Evolutionary conservation across 2,888 invertebrate species (phyloP), one percentile per base, ranked within the genome.

Genomic region (Drosophila cognata): DNA sequence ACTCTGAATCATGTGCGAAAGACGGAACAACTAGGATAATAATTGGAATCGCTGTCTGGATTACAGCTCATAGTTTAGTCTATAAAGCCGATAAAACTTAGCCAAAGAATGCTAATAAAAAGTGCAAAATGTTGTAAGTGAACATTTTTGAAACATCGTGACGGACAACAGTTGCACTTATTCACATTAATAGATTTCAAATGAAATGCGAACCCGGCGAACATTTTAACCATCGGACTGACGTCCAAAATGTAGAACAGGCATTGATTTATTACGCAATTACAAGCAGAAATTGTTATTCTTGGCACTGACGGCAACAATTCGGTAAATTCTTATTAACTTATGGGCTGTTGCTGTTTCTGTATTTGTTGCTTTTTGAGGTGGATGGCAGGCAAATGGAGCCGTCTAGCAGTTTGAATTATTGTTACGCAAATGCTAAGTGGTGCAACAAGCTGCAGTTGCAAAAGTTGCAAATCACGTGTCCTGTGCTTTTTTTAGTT

Each of bases 191-290:
- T 61, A 52, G 68, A 61, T 52, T 43, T 59, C 28, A 51, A n/a
- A 31, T 66, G 63, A 53, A 66, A 66, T 65, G 59, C 55, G 63
- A 68, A 64, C 48, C 52, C 43, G 28, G 64, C 38, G 59, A 74
- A 80, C 33, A 62, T 43, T 66, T 71, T 16, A 58, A 53, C 29
- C 50, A 64, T 68, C 69, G 50, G 62, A 71, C 80, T 74, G 85
- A 79, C 74, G 63, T 65, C 56, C 68, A 77, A 83, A 89, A 80
- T 80, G 78, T 80, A 62, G 80, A 80, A 31, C 72, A 82, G 85
- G 76, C 85, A 76, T 88, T 86, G 89, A 86, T 89, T 89, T 84
- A 89, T 88, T 68, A 71, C 68, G 74, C 74, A 85, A 86, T 85
- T 88, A 74, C 77, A 64, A 65, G 36, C 18, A 46, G 59, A 55